A percentile compares a stretch with the other conserved stretches of the same genome.
Conservation (phyloP, 2,888 invertebrate genomes). For the Alentia gelatinosa region DNA sequence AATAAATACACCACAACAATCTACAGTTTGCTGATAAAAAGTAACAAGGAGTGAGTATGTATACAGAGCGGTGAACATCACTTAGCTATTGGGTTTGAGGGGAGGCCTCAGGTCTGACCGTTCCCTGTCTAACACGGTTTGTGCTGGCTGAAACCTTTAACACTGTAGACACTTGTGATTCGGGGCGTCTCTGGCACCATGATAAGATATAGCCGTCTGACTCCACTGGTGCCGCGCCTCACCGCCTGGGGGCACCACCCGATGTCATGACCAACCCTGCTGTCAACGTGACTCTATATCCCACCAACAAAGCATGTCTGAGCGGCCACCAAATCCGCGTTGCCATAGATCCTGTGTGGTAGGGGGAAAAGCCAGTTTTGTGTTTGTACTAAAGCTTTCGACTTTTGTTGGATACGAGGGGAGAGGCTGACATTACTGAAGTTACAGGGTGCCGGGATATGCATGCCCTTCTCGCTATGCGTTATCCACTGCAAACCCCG, state of each 20-base stretch:
- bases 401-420: not conserved
- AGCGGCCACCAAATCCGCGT: not conserved
- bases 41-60: too few species aligned
- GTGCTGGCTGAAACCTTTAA: not conserved
- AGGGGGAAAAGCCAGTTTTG: not conserved
- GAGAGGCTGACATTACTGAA: not conserved
- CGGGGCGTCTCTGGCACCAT: not conserved
- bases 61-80: too few species aligned
- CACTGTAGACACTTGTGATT: not conserved
- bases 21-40: too few species aligned
- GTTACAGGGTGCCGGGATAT: not conserved
- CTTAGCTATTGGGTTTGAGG: too few species aligned
- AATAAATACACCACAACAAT: too few species aligned
- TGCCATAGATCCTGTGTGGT: not conserved
- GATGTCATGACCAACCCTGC: not conserved
- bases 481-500: too few species aligned
- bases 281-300: not conserved
- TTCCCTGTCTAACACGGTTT: not conserved
- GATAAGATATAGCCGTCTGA: constrained; percentile 1
- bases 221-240: not conserved
- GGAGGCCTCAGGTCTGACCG: not conserved
- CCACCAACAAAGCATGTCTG: not conserved
- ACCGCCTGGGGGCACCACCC: not conserved
- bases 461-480: too few species aligned
- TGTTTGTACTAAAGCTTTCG: not conserved